Base-by-base conservation (phyloP, 2,113 vertebrate species). In the Thunnus thynnus region DNA sequence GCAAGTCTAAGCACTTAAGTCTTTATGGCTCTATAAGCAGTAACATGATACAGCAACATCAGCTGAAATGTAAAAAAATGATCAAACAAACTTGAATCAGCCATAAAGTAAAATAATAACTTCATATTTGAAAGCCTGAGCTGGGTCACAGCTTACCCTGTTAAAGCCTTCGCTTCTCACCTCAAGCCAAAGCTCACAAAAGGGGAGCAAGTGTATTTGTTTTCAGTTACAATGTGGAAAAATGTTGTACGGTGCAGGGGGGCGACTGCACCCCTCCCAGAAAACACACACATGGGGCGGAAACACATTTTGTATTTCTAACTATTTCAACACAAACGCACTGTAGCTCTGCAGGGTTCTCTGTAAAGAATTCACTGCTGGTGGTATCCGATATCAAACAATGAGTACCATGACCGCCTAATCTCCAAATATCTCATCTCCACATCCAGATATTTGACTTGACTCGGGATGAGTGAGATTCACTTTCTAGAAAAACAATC, bases 241-340 rank as follows among this genome's bases (percentile, higher is more conserved):
- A 78, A 86, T 85, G 52, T 83, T 78, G 55, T 46, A 32, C 73
- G 30, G 51, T 69, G 74, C 67, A 48, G 66, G 63, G 80, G 55
- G 78, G 27, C 20, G 47, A 76, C 61, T 73, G 71, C 50, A 80
- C 80, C 64, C 17, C 80, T 82, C 83, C 87, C 63, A 80, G 51
- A 77, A 69, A 72, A 80, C 84, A 55, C 30, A 78, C 80, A 83
- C 80, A 79, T 60, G 36, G 55, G 56, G 46, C 3, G 47, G 61
- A 86, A 89, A 87, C 74, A 82, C 58, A 58, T 86, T 72, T 84
- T 84, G 75, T 83, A 76, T 89, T 87, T 63, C 20, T 72, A 67
- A 27, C 65, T 76, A 64, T 85, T 77, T 82, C 67, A 88, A 80
- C 65, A 82, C 30, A 69, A 76, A 68, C 65, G 11, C n/a, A 22